Evolutionary conservation across 2,888 invertebrate species (phyloP).

Genomic region (Hyalella azteca): DNA sequence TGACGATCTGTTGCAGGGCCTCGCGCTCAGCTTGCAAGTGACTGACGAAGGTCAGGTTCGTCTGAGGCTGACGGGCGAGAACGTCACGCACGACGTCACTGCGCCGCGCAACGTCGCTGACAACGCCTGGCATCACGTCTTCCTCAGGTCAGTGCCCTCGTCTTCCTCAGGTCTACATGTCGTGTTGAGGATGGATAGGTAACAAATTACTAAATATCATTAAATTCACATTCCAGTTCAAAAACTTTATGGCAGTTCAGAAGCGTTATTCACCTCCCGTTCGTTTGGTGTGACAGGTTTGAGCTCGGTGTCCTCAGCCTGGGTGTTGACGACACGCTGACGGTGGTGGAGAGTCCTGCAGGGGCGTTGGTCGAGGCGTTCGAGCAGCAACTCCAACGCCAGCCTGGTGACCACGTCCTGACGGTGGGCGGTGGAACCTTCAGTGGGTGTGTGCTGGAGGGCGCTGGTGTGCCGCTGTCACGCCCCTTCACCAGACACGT

Average conservation of each 20-base stretch:
- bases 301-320: constrained; percentile 50
- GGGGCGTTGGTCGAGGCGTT: constrained; percentile 33
- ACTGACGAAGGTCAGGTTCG: constrained; percentile 45
- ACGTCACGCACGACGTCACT: constrained; percentile 28
- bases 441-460: constrained; percentile 55
- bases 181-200: too few relatives aligned
- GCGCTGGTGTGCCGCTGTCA: constrained; percentile 48
- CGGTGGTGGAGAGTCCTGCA: constrained; percentile 46
- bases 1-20: constrained; percentile 43
- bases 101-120: constrained; percentile 45
- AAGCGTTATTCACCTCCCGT: not conserved
- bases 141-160: constrained; percentile 46
- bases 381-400: constrained; percentile 44
- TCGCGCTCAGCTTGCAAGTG: constrained; percentile 45
- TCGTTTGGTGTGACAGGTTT: constrained; percentile 38
- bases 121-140: constrained; percentile 57
- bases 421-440: constrained; percentile 45
- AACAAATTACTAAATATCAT: too few relatives aligned
- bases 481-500: constrained; percentile 52
- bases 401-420: constrained; percentile 35
- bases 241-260: not conserved
- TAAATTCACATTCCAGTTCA: too few relatives aligned
- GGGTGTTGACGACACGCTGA: constrained; percentile 49
- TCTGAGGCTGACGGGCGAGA: constrained; percentile 45
- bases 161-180: too few relatives aligned